phyloP scores from a whole-genome alignment of 2,113 vertebrate species.

The Ovis aries region DNA sequence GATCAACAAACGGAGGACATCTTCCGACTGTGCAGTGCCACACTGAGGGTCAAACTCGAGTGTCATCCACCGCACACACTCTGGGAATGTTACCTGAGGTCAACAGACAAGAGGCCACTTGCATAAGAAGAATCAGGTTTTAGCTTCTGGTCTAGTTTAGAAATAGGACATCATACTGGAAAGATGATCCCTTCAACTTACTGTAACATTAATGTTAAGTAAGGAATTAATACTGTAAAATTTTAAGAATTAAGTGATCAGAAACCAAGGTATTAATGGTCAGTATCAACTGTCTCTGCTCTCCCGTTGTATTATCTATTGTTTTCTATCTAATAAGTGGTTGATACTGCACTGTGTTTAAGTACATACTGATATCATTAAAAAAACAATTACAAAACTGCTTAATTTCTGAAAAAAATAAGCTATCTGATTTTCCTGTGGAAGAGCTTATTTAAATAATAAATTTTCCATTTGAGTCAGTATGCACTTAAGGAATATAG shows the following conservation, averaged over 20 bases:
- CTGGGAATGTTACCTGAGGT: conserved; percentile 94
- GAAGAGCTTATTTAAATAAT: not conserved
- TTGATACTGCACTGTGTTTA: not conserved
- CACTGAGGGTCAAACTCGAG: conserved; percentile 97
- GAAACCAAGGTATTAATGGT: not conserved
- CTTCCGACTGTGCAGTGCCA: conserved; percentile 96
- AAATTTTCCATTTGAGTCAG: not conserved
- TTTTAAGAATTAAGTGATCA: not conserved
- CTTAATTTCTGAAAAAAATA: not conserved
- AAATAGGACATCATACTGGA: not conserved
- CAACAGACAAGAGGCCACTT: not conserved
- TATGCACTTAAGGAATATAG: not conserved
- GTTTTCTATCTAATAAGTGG: not conserved
- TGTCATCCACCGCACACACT: conserved; percentile 97
- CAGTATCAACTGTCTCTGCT: not conserved
- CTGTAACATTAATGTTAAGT: not conserved
- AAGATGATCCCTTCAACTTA: not conserved
- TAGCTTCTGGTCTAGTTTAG: not conserved
- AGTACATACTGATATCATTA: not conserved
- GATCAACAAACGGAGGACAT: conserved; percentile 94
- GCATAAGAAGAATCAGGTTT: not conserved
- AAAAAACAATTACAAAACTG: not conserved
- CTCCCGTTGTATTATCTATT: not conserved
- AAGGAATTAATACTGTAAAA: not conserved
- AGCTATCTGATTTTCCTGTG: not conserved